Base-by-base conservation (phyloP, 2,888 invertebrate genomes). In the Elysia crispata region DNA sequence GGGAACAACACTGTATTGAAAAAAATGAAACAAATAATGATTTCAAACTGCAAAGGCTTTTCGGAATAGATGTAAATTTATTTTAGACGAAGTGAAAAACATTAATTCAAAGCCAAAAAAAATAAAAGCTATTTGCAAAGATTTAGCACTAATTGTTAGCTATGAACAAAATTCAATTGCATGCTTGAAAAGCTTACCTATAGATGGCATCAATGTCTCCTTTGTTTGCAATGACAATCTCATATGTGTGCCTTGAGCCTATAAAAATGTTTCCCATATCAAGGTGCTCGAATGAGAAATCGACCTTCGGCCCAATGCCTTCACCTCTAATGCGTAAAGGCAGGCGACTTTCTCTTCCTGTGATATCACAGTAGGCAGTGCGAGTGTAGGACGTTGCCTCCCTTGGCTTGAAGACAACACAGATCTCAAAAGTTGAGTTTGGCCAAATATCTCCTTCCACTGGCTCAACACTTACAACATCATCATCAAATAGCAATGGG, bases 401-500 rank as follows among this genome's bases (percentile, higher is more conserved):
- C 30, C 87, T 85, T 57, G 92, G 92, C 81, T 89, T 90, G 85
- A 92, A 92, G 62, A 91, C 87, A 20, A 92, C 85, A 62, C 83
- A 91, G 33, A 92, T 87, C 73, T 92, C 91, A 30, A 87, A 86
- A 20, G 87, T 86, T 5, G 91, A 91, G 84, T 92, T 89, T 28
- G 92, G 92, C 92, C 92, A 92, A 50, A 92, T 91, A 69, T 92
- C 92, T 25, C 92, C 92, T 72, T 92, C 91, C 15, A 87, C 84
- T 33, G 92, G 92, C 75, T 92, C 91, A 72, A 92, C 86, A 76
- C 87, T 89, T 49, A 92, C 85, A 18, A 91, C 91, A 79, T 91
- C 90, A 85, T 92, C 91, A 77, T 87, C 85, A 83, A 91, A 92
- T 67, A 91, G 80, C 88, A 91, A 86, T 18, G 87, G 85, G 82